Evolutionary conservation across 2,113 vertebrate genomes (phyloP), one percentile per base, ranked within the genome.

Genomic region (Hippoglossus stenolepis): DNA sequence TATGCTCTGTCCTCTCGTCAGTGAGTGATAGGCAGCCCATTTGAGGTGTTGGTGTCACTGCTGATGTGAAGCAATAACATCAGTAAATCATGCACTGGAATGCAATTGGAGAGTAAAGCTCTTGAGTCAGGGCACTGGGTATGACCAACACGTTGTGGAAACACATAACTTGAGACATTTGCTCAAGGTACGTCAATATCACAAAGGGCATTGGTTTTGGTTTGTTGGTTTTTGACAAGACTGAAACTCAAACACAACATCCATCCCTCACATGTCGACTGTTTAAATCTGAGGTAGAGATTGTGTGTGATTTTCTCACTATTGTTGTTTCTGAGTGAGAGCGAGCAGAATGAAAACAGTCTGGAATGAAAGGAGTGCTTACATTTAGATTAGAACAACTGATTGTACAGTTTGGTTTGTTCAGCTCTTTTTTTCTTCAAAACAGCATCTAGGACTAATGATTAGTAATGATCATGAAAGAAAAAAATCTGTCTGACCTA

Each of bases 211-310:
- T 0, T 15, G 61, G 23, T 35, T 66, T 35, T 14, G 43, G 69
- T 54, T 67, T 57, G 65, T 65, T 69, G 24, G 69, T 63, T 75
- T 78, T 68, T 78, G 47, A 80, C n/a, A 51, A 35, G 64, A 75
- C 31, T 83, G 85, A 77, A 90, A 88, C 84, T 90, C 82, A 89
- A 90, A 87, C 85, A 90, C 20, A 65, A 18, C 57, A 45, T 31
- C 43, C 10, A 59, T 47, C 77, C 56, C 38, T 61, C 28, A 73
- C n/a, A 15, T 18, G 28, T 35, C 2, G 17, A 18, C 15, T 54
- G 51, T 54, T 57, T 23, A n/a, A 45, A 49, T 31, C 3, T 57
- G 43, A 63, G 20, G n/a, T 0, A 10, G 26, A 23, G 24, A 24
- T 75, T 20, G 17, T 61, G 13, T 67, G 15, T 64, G 3, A 6